These are phyloP conservation scores for Azemiops feae DNA, from an alignment of 2,113 vertebrate species.

Conservation along the genomic window DNA sequence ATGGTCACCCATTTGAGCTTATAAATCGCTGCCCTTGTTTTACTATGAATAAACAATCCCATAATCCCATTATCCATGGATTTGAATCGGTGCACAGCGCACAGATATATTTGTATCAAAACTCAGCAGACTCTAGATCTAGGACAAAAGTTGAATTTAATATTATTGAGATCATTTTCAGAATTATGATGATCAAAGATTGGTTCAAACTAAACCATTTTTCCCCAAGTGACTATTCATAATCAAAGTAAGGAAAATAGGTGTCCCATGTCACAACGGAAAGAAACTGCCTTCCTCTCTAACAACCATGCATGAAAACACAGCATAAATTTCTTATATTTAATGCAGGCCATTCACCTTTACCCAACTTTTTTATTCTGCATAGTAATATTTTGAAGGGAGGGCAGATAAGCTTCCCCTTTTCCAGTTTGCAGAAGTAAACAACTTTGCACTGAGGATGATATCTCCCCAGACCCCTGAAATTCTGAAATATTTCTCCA, in stretches of 20 bases:
- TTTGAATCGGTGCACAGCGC: neutral
- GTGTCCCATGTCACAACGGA: neutral
- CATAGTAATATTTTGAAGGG: neutral
- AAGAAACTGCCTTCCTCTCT: neutral
- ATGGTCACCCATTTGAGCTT: neutral
- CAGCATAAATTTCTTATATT: neutral
- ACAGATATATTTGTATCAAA: neutral
- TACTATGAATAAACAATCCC: neutral
- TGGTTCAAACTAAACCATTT: neutral
- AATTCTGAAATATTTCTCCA: neutral
- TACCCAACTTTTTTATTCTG: neutral
- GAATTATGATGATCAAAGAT: neutral
- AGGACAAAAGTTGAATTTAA: neutral
- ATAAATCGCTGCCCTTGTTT: neutral
- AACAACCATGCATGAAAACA: neutral
- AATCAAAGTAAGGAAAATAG: neutral
- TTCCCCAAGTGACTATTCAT: neutral
- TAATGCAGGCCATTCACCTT: neutral
- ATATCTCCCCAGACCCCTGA: neutral
- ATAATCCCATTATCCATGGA: neutral
- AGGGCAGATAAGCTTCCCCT: neutral
- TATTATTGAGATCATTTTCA: neutral
- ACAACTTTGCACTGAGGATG: neutral
- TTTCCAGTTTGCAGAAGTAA: neutral
- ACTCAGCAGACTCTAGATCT: neutral